Evolutionary conservation across 2,888 invertebrate genomes (phyloP).

Genomic region (Xanthorhoe spadicearia): DNA sequence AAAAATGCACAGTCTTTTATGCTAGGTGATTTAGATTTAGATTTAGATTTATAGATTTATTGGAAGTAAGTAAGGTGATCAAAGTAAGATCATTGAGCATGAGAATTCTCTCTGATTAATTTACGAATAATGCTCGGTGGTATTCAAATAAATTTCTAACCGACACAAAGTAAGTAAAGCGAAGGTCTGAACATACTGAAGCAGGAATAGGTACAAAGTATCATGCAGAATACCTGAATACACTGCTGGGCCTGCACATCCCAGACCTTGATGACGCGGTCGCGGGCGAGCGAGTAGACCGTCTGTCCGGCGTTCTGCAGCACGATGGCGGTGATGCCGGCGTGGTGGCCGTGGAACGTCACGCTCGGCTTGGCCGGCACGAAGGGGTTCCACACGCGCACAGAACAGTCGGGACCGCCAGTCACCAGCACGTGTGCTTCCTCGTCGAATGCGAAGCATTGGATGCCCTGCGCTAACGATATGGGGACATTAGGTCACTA

Average conservation of each 20-base stretch:
- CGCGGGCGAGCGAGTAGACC: constrained; percentile 89
- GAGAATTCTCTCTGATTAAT: no score
- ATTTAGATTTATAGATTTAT: no score
- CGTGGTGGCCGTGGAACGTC: constrained; percentile 88
- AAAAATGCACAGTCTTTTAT: no score
- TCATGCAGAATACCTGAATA: constrained; percentile 80
- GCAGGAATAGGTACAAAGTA: background rate
- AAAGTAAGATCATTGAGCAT: no score
- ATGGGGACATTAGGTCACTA: background rate
- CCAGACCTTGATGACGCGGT: constrained; percentile 91
- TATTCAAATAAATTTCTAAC: no score
- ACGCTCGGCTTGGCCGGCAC: constrained; percentile 87
- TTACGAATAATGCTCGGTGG: no score
- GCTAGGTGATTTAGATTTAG: no score
- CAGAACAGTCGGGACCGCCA: constrained; percentile 90
- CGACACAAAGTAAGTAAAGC: no score
- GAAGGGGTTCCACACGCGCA: constrained; percentile 93
- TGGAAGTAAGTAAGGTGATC: no score
- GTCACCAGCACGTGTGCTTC: constrained; percentile 86
- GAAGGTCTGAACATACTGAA: no score
- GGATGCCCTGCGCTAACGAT: constrained; percentile 82
- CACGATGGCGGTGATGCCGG: constrained; percentile 87
- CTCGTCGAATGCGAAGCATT: constrained; percentile 86
- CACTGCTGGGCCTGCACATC: constrained; percentile 87
- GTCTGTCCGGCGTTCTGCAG: constrained; percentile 87